Evolutionary conservation across 2,888 invertebrate genomes (phyloP).

Genomic region (Tetragnatha montana): DNA sequence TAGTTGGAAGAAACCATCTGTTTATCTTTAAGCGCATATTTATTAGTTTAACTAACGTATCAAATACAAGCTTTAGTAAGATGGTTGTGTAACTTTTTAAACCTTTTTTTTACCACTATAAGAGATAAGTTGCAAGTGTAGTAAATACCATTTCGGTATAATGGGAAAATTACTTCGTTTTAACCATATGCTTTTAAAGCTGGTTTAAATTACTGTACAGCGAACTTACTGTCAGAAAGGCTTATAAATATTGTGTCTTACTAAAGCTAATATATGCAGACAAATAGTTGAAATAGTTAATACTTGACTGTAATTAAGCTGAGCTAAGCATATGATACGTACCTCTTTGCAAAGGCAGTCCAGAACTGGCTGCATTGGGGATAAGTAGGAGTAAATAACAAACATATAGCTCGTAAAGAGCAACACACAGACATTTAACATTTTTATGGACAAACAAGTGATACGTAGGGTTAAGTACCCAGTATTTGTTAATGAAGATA

Average conservation of each 20-base stretch:
- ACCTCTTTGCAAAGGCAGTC: conserved; percentile 99
- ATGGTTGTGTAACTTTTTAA: neutral
- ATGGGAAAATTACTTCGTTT: no score
- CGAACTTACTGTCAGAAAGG: no score
- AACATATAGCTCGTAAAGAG: conserved; percentile 65
- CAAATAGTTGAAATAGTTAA: neutral
- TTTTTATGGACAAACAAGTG: conserved; percentile 25
- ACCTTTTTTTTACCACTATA: neutral
- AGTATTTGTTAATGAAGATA: no score
- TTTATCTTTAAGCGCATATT: no score
- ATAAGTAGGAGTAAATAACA: conserved; percentile 68
- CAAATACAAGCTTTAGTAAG: no score
- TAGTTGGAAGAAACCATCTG: no score
- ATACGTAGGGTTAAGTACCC: neutral
- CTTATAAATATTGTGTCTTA: neutral
- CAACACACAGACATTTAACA: conserved; percentile 42
- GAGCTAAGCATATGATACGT: conserved; percentile 79
- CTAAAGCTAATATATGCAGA: neutral
- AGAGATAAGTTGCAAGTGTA: no score
- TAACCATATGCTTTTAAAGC: no score
- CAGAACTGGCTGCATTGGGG: conserved; percentile 88
- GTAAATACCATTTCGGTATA: no score
- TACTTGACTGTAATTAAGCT: neutral
- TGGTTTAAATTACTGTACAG: no score
- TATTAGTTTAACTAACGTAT: no score